Base-by-base conservation (phyloP, 2,797 vertebrate species). In the Tokudaia muenninki region DNA sequence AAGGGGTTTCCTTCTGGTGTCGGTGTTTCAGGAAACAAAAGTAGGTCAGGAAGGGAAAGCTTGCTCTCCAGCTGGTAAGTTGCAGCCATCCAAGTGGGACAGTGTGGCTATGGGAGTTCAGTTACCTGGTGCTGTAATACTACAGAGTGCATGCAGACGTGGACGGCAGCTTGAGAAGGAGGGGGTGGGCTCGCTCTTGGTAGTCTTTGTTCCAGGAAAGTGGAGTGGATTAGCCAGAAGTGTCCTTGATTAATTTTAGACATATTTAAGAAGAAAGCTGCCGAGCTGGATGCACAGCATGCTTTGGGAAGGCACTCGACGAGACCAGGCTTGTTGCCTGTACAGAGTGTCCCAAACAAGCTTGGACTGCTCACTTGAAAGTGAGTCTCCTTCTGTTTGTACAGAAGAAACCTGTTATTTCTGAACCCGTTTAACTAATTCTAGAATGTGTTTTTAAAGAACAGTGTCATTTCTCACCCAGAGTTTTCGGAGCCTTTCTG, bases 281-380 rank as follows among this genome's bases (percentile, higher is more conserved):
- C 96, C 1, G 41, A 96, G 96, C 98, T 97, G 96, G 98, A 97
- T 97, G 29, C 80, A 96, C 96, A 0, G 75, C 98, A 98, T 98
- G 96, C 94, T 98, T 97, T 94, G 97, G 98, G 98, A 98, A 97
- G 90, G 97, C 94, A 14, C 0, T 3, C 80, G 74, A 97, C 98
- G 47, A 98, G 98, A 98, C 98, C 92, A 95, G 98, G 97, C 98
- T 98, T 98, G 98, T 97, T 92, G 88, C 97, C 95, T 92, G 8
- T 65, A 29, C 34, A 95, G 70, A 96, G 95, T 61, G 11, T 97
- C 96, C 98, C 97, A 75, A 96, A 97, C 97, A 77, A 98, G 97
- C 98, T 98, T 97, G 91, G 81, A 92, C 72, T 96, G 65, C 95
- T 93, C 94, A 87, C 95, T 81, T 97, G 83, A 96, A 94, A 94